Evolutionary conservation across 2,888 invertebrate species (phyloP), one percentile per base, ranked within the genome.

Genomic region (Clunio marinus): DNA sequence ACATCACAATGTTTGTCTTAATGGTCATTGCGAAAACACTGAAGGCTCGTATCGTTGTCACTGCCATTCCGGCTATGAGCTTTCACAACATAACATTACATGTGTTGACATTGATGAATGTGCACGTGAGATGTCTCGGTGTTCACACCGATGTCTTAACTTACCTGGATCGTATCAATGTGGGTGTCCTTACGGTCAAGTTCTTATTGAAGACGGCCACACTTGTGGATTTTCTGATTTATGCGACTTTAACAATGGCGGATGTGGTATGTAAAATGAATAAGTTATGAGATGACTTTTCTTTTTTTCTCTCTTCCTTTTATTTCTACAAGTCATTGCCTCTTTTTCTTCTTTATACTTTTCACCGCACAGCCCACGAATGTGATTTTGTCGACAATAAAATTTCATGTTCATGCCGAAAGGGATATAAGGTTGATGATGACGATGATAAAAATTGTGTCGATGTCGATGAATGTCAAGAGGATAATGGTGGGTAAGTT

Each of bases 391-490:
- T 75, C 0, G 74, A 77, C 8, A 81, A 80, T 1, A 76, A 75
- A 10, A 79, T 77, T 17, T 76, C 77, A 68, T 88, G 88, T 73
- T 76, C 77, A 15, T 88, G 87, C 73, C 83, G 83, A 20, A 74
- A 76, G 7, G 86, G 86, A 0, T 85, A 78, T 73, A 74, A 76
- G 69, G 76, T 84, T 24, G 79, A 78, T 13, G 71, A 76, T 74
- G 75, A 81, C 8, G 78, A 78, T 35, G 71, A 76, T 75, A 78
- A 79, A 41, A 75, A 75, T 27, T 81, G 81, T 69, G 69, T 75
- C 1, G 81, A 82, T 74, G 75, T 81, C 51, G 78, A 85, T 74
- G 78, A 77, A 73, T 88, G 87, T 72, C 8, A 24, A 2, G 72
- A 76, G 1, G 75, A 78, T 62, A 83, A 85, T 71, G 84, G 83